Base-by-base conservation (phyloP, 2,113 vertebrate species). In the Myotis davidii region DNA sequence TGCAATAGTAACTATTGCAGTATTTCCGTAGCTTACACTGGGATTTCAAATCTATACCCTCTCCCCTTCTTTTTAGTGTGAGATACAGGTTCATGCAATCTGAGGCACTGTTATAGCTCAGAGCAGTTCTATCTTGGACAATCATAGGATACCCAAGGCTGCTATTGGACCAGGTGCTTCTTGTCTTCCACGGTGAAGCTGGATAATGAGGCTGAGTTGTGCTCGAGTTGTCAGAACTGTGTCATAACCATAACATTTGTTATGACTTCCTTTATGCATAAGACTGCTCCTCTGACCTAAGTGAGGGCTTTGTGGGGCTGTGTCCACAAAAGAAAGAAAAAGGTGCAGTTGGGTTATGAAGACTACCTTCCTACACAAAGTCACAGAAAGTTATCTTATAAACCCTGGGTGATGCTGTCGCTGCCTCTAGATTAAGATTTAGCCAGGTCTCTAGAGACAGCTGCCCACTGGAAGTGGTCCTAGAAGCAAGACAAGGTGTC, bases 1-100 rank as follows among this genome's bases (percentile, higher is more conserved):
- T 61, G 39, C 14, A 74, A 20, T 52, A 88, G n/a, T 69, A 67
- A 32, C 39, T 94, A 34, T 13, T 77, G 32, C 11, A 82, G 39
- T 25, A 79, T 81, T 77, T 96, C 67, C 32, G 83, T 42, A 81
- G 54, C 2, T 78, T 67, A 90, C 6, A 78, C 10, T 73, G 34
- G 32, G 23, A 69, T 91, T 96, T 91, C 74, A 93, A 83, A 91
- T 94, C 39, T 79, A 81, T 32, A 77, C 14, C 2, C 23, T 1
- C 42, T 42, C 27, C 82, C 64, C 21, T 89, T 91, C 70, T 69
- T 67, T 88, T 92, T 27, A 76, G 20, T 16, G 29, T 85, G 61
- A 81, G 65, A 34, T 32, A 13, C 52, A 88, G 32, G 45, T 54
- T 91, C 72, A 48, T 0, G 2, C 34, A 91, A 76, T 56, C 29